Base-by-base conservation (phyloP, 2,113 vertebrate species). In the Anoplopoma fimbria region DNA sequence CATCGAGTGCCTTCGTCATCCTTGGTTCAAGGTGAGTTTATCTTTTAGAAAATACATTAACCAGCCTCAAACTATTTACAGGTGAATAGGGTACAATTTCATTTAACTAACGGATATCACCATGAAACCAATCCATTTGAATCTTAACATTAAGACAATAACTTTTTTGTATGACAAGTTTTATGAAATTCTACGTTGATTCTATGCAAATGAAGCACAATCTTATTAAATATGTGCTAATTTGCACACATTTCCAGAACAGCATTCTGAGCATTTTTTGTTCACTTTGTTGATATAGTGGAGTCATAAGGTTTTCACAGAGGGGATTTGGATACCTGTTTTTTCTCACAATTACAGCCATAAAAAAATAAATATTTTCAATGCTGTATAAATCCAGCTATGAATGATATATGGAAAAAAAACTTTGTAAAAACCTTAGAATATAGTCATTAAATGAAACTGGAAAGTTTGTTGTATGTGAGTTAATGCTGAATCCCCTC, bases 11-110 rank as follows among this genome's bases (percentile, higher is more conserved):
- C 95, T 99, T 75, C 97, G 97, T 23, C 98, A 99, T 80, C 96
- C 97, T 17, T 99, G 98, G 98, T 98, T 99, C 93, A 99, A 97
- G 96, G 98, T 99, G 91, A 96, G 92, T 84, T n/a, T 45, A 55
- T 65, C 4, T 10, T 47, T 79, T 38, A 27, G 15, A 42, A 27
- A 63, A 53, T 61, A 10, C 4, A n/a, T 34, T 47, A n/a, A 27
- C 25, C 25, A n/a, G n/a, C 57, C 3, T 55, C 14, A 34, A 45
- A 69, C 9, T 13, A 23, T 69, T 60, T n/a, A 58, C 4, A 4
- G 17, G 29, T 63, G 69, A 34, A 21, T 21, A 21, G 10, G n/a
- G n/a, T 55, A 1, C 25, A 4, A 55, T 53, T 2, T 6, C 6
- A 6, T 15, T 29, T 29, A 58, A 12, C 51, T 3, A 21, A 21